phyloP scores from a whole-genome alignment of 2,113 vertebrate genomes.

The Zosterops japonicus region DNA sequence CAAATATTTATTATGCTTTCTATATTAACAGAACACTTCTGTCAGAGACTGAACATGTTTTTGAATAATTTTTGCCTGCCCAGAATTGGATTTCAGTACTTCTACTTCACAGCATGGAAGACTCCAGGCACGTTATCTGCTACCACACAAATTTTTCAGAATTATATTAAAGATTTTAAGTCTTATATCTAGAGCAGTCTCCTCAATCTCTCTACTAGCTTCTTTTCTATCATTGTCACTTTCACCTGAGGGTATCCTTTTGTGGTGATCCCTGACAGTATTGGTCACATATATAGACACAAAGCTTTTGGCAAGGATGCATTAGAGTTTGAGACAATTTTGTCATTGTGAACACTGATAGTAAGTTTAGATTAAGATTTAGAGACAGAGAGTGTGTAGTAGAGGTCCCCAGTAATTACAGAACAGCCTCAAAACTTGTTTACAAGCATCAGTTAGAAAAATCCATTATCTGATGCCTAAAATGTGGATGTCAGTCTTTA shows the following conservation, averaged over 20 bases:
- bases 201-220: background rate
- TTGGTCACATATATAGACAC: background rate
- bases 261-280: background rate
- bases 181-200: background rate
- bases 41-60: background rate
- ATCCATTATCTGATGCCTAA: background rate
- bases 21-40: background rate
- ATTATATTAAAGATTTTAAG: background rate
- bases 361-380: background rate
- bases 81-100: background rate
- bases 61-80: background rate
- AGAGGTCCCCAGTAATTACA: background rate
- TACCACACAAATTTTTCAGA: background rate
- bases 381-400: background rate
- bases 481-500: background rate
- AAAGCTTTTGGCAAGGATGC: background rate
- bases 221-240: background rate
- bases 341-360: background rate
- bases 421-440: background rate
- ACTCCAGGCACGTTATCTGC: background rate
- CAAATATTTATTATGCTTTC: background rate
- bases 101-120: background rate
- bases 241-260: background rate
- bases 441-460: background rate
- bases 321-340: background rate